Conservation (phyloP, 1,140 invertebrate species). For the Drosophila novamexicana region DNA sequence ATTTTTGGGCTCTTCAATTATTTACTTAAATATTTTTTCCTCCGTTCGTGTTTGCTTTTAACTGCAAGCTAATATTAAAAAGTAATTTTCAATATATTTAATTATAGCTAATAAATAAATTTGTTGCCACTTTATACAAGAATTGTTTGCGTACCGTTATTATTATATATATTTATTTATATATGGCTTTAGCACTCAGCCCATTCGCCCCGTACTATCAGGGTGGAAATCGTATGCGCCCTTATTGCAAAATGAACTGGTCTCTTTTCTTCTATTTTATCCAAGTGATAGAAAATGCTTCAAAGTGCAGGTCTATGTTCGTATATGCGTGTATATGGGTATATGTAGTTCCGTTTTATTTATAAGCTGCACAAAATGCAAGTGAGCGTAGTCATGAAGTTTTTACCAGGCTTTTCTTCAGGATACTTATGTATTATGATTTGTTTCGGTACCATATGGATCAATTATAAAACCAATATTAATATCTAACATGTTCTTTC, state of each 20-base stretch:
- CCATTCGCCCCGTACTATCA: slow-evolving; percentile 4
- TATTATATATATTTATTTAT: slow-evolving; percentile 29
- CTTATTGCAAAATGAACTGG: slow-evolving; percentile 6
- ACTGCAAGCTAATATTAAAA: slow-evolving; percentile 75
- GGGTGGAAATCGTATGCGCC: slow-evolving; percentile 14
- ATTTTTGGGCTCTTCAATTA: slow-evolving; percentile 38
- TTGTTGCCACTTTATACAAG: slow-evolving; percentile 72
- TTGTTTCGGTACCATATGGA: slow-evolving; percentile 32
- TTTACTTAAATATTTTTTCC: slow-evolving; percentile 49
- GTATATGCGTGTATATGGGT: slow-evolving; percentile 46
- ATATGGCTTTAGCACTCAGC: slow-evolving; percentile 37
- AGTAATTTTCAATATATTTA: slow-evolving; percentile 72
- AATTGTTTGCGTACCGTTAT: slow-evolving; percentile 58
- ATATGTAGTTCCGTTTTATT: slow-evolving; percentile 54
- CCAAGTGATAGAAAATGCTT: slow-evolving; percentile 10
- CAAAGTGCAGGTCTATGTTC: slow-evolving; percentile 40
- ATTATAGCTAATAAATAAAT: slow-evolving; percentile 78
- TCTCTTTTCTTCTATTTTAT: not conserved
- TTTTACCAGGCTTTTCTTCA: slow-evolving; percentile 16
- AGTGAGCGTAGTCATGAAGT: slow-evolving; percentile 32
- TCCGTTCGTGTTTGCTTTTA: slow-evolving; percentile 15
- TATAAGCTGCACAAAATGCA: slow-evolving; percentile 42
- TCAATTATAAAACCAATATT: slow-evolving; percentile 47
- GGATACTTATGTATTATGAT: slow-evolving; percentile 36
- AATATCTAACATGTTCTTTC: slow-evolving; percentile 29